A percentile compares a stretch with the other conserved stretches of the same genome.
These are phyloP conservation scores for Dinocampus coccinellae DNA, from an alignment of 2,888 invertebrate species.

Conservation along the genomic window DNA sequence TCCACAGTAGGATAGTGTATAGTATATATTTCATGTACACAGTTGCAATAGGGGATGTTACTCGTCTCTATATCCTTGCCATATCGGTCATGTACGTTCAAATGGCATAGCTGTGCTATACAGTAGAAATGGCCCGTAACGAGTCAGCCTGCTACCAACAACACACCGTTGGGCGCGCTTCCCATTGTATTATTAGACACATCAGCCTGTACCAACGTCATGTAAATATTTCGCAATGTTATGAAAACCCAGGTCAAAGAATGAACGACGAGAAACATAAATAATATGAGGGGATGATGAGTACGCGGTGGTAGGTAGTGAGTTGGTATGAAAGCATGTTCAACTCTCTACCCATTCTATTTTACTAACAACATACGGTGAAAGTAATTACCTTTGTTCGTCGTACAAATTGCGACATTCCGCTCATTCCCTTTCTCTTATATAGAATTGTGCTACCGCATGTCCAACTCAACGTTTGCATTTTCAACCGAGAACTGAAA, in stretches of 20 bases:
- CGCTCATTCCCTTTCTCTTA: conserved; percentile 39
- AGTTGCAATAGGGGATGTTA: conserved; percentile 5
- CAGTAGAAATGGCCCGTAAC: conserved; percentile 49
- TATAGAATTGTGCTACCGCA: conserved; percentile 29
- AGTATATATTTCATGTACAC: too few relatives aligned
- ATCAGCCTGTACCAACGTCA: conserved; percentile 28
- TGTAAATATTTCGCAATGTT: conserved; percentile 43
- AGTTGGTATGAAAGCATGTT: conserved; percentile 9
- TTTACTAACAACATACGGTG: conserved; percentile 48
- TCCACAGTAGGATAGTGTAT: neutral
- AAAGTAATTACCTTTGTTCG: conserved; percentile 59
- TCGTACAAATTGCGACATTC: conserved; percentile 55
- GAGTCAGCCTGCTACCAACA: conserved; percentile 34
- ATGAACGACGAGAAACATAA: conserved; percentile 14
- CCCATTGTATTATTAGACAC: conserved; percentile 48
- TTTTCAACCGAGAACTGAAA: neutral
- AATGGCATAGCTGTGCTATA: conserved; percentile 29
- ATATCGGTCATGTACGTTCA: conserved; percentile 46
- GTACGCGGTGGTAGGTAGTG: neutral
- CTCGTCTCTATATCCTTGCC: conserved; percentile 32
- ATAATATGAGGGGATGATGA: neutral
- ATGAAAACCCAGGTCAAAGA: conserved; percentile 25
- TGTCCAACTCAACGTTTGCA: conserved; percentile 34
- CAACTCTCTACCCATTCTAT: conserved; percentile 28
- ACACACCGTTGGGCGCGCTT: conserved; percentile 26